Evolutionary conservation across 2,888 invertebrate species (phyloP).

Genomic region (Galerucella pusilla): DNA sequence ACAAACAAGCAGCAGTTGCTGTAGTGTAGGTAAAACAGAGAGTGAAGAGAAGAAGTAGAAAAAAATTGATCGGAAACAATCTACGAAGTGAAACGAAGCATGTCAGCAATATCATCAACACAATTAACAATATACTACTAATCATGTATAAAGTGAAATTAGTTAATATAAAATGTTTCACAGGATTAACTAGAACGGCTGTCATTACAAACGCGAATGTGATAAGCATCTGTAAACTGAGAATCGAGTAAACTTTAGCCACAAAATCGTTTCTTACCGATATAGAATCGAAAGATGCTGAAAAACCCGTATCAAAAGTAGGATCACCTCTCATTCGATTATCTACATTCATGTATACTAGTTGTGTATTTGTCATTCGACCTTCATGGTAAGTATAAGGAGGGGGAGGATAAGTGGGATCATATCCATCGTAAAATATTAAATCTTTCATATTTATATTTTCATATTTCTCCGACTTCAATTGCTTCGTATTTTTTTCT

Average conservation of each 20-base stretch:
- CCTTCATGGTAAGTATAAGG: neutral
- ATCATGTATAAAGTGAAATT: neutral
- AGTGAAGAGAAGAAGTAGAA: neutral
- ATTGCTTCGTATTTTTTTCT: neutral
- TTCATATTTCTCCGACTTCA: neutral
- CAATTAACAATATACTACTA: neutral
- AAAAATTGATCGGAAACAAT: neutral
- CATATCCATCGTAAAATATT: neutral
- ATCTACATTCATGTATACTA: neutral
- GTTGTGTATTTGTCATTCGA: neutral
- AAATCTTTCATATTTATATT: neutral
- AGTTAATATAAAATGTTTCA: conserved; percentile 6
- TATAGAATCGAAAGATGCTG: neutral
- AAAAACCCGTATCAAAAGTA: neutral
- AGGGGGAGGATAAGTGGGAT: neutral
- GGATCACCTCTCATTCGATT: neutral
- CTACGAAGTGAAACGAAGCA: neutral
- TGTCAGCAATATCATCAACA: neutral
- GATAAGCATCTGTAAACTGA: neutral
- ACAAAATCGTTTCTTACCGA: conserved; percentile 9
- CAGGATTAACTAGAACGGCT: neutral
- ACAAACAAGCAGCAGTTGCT: neutral
- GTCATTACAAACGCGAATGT: neutral
- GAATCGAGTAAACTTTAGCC: conserved; percentile 5
- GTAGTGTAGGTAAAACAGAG: neutral